A percentile compares a stretch with the other conserved stretches of the same genome.
phyloP scores from a whole-genome alignment of 2,113 vertebrate species.

The Prinia subflava region DNA sequence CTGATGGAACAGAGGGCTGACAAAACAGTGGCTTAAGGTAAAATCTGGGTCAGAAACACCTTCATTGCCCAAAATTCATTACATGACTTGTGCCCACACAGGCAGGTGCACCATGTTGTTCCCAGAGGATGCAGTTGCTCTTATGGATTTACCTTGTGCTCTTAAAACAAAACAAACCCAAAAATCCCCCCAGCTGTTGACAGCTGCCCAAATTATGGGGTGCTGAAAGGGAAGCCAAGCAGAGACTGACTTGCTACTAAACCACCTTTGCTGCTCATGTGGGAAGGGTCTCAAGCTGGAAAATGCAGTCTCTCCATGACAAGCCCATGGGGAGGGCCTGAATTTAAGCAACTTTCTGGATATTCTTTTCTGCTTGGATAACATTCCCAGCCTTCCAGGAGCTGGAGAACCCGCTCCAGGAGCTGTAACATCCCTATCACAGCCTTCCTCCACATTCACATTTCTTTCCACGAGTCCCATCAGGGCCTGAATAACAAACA shows the following conservation, averaged over 20 bases:
- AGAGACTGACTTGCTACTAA: neutral
- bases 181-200: neutral
- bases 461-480: neutral
- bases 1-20: neutral
- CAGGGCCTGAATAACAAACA: neutral
- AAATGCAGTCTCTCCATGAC: neutral
- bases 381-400: neutral
- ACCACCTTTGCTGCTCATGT: accelerated
- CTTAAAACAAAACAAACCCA: neutral
- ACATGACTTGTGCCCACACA: neutral
- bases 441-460: neutral
- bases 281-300: neutral
- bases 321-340: neutral
- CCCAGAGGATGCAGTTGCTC: neutral
- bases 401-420: accelerated
- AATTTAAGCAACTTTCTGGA: neutral
- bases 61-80: neutral
- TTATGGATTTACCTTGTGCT: neutral
- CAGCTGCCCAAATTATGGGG: neutral
- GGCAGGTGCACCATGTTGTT: accelerated
- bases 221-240: neutral
- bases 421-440: neutral
- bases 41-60: neutral
- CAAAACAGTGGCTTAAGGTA: neutral
- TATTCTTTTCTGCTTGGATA: neutral